These are phyloP conservation scores for Thera britannica DNA, from an alignment of 2,888 invertebrate genomes.

Conservation along the genomic window DNA sequence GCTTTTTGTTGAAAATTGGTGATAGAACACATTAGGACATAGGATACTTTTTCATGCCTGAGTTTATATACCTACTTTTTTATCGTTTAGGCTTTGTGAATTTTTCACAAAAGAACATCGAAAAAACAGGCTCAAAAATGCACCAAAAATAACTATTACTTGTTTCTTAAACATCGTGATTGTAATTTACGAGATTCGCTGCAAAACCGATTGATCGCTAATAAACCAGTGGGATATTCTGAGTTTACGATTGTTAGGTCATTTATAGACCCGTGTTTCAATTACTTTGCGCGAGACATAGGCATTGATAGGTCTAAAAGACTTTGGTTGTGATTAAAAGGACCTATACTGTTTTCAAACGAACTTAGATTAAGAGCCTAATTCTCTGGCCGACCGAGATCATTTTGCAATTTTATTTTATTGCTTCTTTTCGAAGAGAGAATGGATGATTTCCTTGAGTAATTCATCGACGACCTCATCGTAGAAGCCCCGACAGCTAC, in stretches of 20 bases:
- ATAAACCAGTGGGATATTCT: constrained; percentile 19
- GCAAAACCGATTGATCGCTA: constrained; percentile 16
- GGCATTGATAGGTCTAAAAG: constrained; percentile 11
- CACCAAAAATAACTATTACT: constrained; percentile 3
- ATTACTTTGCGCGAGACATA: constrained; percentile 6
- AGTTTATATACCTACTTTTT: too few species aligned
- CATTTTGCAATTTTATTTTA: too few species aligned
- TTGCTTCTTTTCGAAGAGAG: too few species aligned
- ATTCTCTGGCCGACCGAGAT: too few species aligned
- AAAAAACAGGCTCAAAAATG: neutral
- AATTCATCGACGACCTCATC: too few species aligned
- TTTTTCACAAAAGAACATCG: neutral
- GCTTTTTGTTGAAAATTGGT: too few species aligned
- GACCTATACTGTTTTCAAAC: too few species aligned
- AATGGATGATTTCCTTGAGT: too few species aligned
- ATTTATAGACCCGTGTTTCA: constrained; percentile 20
- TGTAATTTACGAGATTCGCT: constrained; percentile 3
- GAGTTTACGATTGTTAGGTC: constrained; percentile 21
- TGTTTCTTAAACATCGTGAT: constrained; percentile 3
- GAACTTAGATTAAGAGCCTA: too few species aligned
- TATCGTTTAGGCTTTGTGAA: neutral
- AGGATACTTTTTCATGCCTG: too few species aligned
- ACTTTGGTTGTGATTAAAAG: constrained; percentile 2
- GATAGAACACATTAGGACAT: too few species aligned
- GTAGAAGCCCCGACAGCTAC: too few species aligned